Percentiles rank a stretch among this genome's conserved stretches.
Evolutionary conservation across 2,888 invertebrate species (phyloP).

Genomic region (Euproctis similis): DNA sequence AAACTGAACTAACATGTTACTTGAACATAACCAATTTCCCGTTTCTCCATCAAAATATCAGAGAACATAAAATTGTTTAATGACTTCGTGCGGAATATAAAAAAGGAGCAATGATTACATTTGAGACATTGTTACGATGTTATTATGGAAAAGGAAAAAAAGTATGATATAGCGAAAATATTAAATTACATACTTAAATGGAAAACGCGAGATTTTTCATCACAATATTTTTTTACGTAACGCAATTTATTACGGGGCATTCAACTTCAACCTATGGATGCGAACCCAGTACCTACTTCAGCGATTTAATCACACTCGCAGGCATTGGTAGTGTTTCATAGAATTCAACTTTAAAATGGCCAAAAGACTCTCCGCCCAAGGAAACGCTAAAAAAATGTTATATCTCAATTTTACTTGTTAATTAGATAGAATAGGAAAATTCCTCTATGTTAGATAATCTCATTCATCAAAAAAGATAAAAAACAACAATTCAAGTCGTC

Average conservation of each 20-base stretch:
- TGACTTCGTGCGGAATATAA: conserved; percentile 8
- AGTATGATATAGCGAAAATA: conserved; percentile 10
- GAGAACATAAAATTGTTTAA: conserved; percentile 6
- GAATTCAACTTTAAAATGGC: too few relatives aligned
- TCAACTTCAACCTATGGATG: conserved; percentile 28
- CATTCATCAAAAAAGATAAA: too few relatives aligned
- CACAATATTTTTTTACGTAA: conserved; percentile 18
- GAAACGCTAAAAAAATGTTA: too few relatives aligned
- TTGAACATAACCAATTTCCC: conserved; percentile 1
- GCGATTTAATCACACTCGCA: conserved; percentile 27
- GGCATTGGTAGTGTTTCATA: conserved; percentile 29
- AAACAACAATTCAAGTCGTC: too few relatives aligned
- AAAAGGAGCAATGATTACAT: conserved; percentile 6
- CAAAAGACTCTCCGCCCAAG: too few relatives aligned
- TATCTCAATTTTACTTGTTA: too few relatives aligned
- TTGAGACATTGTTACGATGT: conserved; percentile 5
- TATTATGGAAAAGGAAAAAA: conserved; percentile 10
- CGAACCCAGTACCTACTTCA: too few relatives aligned
- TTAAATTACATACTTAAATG: conserved; percentile 16
- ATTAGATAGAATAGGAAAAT: too few relatives aligned
- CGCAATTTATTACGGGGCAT: conserved; percentile 24
- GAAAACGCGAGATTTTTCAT: conserved; percentile 17
- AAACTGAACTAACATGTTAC: not conserved
- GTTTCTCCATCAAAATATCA: conserved; percentile 4
- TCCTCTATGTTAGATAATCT: too few relatives aligned